phyloP scores from a whole-genome alignment of 2,888 invertebrate genomes.

The Clistopyga incitator region DNA sequence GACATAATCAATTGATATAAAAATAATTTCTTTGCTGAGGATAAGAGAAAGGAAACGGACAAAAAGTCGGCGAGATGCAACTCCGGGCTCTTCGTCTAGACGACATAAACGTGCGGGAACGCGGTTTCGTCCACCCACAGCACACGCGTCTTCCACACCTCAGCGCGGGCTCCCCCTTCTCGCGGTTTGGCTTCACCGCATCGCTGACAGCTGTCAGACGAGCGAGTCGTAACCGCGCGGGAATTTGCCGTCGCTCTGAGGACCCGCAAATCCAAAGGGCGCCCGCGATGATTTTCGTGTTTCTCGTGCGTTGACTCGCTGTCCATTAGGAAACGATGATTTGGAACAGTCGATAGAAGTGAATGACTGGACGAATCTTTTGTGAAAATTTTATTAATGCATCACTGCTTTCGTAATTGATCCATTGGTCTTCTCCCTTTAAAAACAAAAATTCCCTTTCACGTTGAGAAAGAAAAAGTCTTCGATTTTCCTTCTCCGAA shows the following conservation, averaged over 20 bases:
- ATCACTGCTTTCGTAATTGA: slow-evolving; percentile 6
- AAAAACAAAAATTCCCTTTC: too few species aligned
- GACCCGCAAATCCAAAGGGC: not conserved
- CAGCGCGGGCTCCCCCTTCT: not conserved
- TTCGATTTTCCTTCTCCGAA: too few species aligned
- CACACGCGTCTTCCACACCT: not conserved
- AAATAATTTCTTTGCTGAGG: not conserved
- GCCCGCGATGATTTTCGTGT: not conserved
- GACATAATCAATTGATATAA: not conserved
- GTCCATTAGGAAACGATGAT: not conserved
- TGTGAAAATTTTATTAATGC: not conserved
- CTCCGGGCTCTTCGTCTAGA: slow-evolving; percentile 7
- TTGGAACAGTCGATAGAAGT: not conserved
- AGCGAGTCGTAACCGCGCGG: slow-evolving; percentile 32
- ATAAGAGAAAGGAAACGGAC: not conserved
- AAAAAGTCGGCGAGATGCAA: slow-evolving; percentile 3
- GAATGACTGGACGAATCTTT: not conserved
- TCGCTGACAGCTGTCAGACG: slow-evolving; percentile 57
- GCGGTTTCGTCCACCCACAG: slow-evolving; percentile 40
- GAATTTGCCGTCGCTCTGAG: slow-evolving; percentile 1
- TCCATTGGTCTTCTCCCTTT: not conserved
- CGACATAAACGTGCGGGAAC: slow-evolving; percentile 50
- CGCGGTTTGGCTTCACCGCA: not conserved
- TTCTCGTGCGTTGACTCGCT: slow-evolving; percentile 2
- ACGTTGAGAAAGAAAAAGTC: too few species aligned